Evolutionary conservation across 2,113 vertebrate genomes (phyloP), one percentile per base, ranked within the genome.

Genomic region (Leiothrix lutea): DNA sequence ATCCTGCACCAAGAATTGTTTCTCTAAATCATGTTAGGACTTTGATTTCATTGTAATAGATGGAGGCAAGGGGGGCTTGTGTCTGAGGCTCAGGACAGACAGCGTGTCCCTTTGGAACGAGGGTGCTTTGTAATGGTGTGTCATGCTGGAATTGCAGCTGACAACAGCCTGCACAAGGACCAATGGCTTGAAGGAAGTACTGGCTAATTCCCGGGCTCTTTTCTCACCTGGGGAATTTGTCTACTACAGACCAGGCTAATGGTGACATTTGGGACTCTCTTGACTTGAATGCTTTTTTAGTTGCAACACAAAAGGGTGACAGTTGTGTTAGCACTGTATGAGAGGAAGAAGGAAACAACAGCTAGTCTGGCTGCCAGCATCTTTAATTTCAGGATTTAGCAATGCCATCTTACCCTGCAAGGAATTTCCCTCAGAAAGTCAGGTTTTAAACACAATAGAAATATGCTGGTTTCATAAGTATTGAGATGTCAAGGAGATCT

Each of bases 1-100:
- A 97, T 97, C 95, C 94, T 67, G 40, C 24, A 36, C 44, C 50
- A 72, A 79, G 87, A 95, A 96, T 93, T 97, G 95, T 95, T 97
- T 97, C 96, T 89, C 70, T 95, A 92, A 96, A 95, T 91, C 89
- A 87, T 1, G 6, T 89, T 62, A 69, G 69, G 65, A 92, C 86
- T 96, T 96, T 65, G 88, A 84, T 93, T 96, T 88, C 67, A 81
- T 94, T 95, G 88, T 95, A 57, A 20, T 50, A 70, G 74, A 35
- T n/a, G 40, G 83, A 74, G 67, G n/a, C 66, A 60, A 81, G 51
- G 36, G 78, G 75, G 23, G 11, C n/a, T 92, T 23, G 31, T 29
- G 60, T 75, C 58, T 79, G 86, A 92, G 86, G 12, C 64, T 35
- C 0, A 1, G 61, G 51, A 57, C 85, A 92, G 67, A 79, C 42